Evolutionary conservation across 2,113 vertebrate species (phyloP), one percentile per base, ranked within the genome.

Genomic region (Terrapene triunguis): DNA sequence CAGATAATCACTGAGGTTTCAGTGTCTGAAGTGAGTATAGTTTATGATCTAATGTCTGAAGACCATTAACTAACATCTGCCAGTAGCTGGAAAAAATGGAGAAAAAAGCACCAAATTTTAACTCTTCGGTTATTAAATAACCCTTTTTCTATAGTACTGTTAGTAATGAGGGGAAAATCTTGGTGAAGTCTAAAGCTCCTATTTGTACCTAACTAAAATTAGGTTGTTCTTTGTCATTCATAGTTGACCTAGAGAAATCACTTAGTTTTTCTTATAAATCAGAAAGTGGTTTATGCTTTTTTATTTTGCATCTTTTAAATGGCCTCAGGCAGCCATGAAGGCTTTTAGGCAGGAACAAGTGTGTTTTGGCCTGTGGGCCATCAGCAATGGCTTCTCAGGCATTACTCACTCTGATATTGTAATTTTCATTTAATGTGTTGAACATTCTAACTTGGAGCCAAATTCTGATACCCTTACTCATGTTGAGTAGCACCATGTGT

Each of bases 1-100:
- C 47, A 91, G 97, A 95, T 95, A 94, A 95, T 94, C 59, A 25
- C 50, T 85, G 2, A 1, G 4, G 69, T 88, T 92, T 95, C 92
- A 32, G 16, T 89, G 16, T 94, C 89, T 3, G 74, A 97, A 96
- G 86, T 95, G 53, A 91, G 48, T 87, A 44, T 97, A 88, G 90
- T 93, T 96, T 97, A 89, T 96, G 96, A 93, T 96, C 87, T 97
- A 92, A 87, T 85, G 25, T 59, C 92, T 96, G 94, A 96, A 97
- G 93, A 93, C 80, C 92, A 92, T 97, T 96, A 95, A 97, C 83
- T 7, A 29, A 84, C 85, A 95, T 93, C 93, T 96, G 95, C 90
- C 96, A 69, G 91, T 89, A 95, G 95, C 91, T 94, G 87, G 88
- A 94, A 97, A 57, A 12, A 59, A 91, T 85, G 27, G 47, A 95